Conservation (phyloP, 2,888 invertebrate genomes). For the Drosophila gaucha region DNA sequence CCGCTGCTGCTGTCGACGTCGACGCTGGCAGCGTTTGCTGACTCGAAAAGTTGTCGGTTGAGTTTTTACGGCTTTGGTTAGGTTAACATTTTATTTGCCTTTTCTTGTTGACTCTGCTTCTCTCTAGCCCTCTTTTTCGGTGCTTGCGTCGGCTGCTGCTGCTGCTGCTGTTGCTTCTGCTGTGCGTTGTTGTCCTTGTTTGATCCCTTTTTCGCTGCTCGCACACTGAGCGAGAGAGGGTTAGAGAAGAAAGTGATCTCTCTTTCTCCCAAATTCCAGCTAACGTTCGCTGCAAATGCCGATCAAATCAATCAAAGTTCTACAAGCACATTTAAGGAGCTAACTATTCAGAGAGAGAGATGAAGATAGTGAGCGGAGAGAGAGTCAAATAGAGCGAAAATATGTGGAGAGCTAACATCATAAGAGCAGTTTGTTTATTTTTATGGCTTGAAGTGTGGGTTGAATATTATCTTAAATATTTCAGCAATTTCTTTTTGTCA, state of each 20-base stretch:
- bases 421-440: constrained; percentile 6
- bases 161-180: constrained; percentile 6
- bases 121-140: constrained; percentile 21
- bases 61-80: constrained; percentile 68
- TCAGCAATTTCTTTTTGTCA: background rate
- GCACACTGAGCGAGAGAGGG: background rate
- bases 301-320: constrained; percentile 28
- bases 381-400: background rate
- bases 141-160: constrained; percentile 15
- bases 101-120: constrained; percentile 54
- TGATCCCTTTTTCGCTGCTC: constrained; percentile 37
- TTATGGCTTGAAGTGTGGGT: background rate
- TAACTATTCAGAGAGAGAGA: background rate
- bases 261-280: background rate
- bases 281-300: background rate
- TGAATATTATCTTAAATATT: background rate
- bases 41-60: constrained; percentile 72
- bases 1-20: constrained; percentile 6
- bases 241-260: constrained; percentile 17
- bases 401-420: background rate
- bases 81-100: constrained; percentile 69
- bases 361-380: background rate
- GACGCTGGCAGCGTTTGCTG: constrained; percentile 43
- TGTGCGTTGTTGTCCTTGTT: constrained; percentile 31
- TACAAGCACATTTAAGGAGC: background rate